Evolutionary conservation across 2,888 invertebrate genomes (phyloP), one percentile per base, ranked within the genome.

Genomic region (Cephalotes varians): DNA sequence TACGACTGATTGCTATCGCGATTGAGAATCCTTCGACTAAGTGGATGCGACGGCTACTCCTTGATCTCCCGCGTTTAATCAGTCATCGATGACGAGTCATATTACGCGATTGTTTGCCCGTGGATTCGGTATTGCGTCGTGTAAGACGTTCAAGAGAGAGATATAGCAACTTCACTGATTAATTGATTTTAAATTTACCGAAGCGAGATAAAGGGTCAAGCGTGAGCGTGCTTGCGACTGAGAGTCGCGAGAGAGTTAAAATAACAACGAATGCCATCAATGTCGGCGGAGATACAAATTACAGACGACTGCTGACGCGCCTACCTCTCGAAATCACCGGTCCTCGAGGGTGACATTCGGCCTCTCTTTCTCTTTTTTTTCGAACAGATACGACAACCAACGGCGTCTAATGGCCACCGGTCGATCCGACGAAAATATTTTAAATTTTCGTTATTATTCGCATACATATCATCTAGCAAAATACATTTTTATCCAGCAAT

Each of bases 251-350:
- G 81, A 81, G 81, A 67, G 87, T 86, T 80, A 87, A 86, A 85
- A 88, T 91, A 91, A 92, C 93, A 93, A 93, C 93, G 91, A 92
- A 88, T 87, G 86, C 89, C 91, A 90, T 91, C 91, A 88, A 92
- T 90, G 91, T 90, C 92, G 92, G 92, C 88, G 81, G 83, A 90
- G 91, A 91, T 91, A 90, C 94, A 94, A 94, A 94, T 94, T 93
- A 94, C 92, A 94, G 93, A 87, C 91, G 92, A 92, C 92, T 91
- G 88, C 87, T 86, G 82, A 62, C 69, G 82, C 84, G 85, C 37
- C 81, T 69, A 85, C 90, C 91, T 87, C 88, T 87, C 82, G 83
- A 88, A 86, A 84, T 87, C 81, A 82, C 86, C 90, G 82, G 90
- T 91, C 91, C 87, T 83, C 81, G 72, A 91, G 81, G 93, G 93